Percentiles rank a stretch among this genome's conserved stretches.
Conservation (phyloP, 2,113 vertebrate genomes). For the Mus pahari region DNA sequence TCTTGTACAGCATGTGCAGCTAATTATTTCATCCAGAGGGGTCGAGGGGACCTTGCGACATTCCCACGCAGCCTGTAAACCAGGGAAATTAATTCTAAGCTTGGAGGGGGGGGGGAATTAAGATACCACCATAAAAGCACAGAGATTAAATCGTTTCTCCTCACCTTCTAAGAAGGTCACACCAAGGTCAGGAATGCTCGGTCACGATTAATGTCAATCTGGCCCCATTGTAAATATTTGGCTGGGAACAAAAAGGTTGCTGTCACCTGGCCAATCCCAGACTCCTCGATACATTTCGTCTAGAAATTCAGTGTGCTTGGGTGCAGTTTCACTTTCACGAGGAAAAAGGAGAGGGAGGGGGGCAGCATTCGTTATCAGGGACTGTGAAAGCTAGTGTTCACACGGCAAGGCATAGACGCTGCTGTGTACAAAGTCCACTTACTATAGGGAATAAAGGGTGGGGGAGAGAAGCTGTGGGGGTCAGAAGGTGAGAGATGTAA, state of each 20-base stretch:
- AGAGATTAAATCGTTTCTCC: slow-evolving; percentile 20
- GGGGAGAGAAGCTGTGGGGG: fast-evolving
- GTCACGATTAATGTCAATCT: neutral
- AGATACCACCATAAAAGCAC: neutral
- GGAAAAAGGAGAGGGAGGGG: neutral
- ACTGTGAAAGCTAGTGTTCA: neutral
- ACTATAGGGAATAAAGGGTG: neutral
- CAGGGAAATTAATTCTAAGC: slow-evolving; percentile 33
- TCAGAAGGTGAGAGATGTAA: neutral
- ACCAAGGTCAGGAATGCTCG: neutral
- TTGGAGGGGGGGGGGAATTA: neutral
- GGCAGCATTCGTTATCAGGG: neutral
- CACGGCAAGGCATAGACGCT: neutral
- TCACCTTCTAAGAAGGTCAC: slow-evolving; percentile 17
- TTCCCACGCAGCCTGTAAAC: slow-evolving; percentile 67
- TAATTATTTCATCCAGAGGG: slow-evolving; percentile 76
- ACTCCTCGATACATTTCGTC: neutral
- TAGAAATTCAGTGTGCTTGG: neutral
- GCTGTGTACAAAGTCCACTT: neutral
- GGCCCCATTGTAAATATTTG: slow-evolving; percentile 36
- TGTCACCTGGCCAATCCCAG: neutral
- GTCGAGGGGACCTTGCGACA: slow-evolving; percentile 69
- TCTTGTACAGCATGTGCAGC: slow-evolving; percentile 65
- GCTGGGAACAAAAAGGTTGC: neutral
- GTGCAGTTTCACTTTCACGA: slow-evolving; percentile 10